Evolutionary conservation across 2,888 invertebrate genomes (phyloP).

Genomic region (Heliothis peltigera): DNA sequence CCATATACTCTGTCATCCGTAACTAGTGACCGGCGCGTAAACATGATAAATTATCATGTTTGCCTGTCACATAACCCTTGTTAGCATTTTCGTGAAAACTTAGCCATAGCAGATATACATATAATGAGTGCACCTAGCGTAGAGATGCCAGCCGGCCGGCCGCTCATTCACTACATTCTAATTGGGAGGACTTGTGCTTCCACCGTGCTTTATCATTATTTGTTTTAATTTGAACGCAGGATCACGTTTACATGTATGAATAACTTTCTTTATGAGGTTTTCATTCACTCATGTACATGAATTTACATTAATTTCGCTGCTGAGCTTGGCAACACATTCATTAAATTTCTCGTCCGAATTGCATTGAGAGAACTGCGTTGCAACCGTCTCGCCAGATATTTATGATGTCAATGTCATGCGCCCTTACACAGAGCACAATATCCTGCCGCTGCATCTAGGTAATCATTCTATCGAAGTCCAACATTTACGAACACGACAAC

Average conservation of each 20-base stretch:
- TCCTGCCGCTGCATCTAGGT: slow-evolving; percentile 26
- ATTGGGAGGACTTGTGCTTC: slow-evolving; percentile 20
- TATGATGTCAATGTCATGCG: slow-evolving; percentile 53
- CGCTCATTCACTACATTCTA: slow-evolving; percentile 41
- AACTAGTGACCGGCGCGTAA: too few species aligned
- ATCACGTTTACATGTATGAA: background rate
- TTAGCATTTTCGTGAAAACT: too few species aligned
- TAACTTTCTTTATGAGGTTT: background rate
- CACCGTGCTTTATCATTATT: slow-evolving; percentile 19
- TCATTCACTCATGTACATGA: slow-evolving; percentile 27
- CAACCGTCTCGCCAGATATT: slow-evolving; percentile 28
- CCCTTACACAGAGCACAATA: slow-evolving; percentile 36
- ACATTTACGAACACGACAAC: slow-evolving; percentile 48
- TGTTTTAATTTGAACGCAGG: slow-evolving; percentile 25
- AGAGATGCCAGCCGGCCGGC: slow-evolving; percentile 11
- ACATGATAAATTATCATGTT: too few species aligned
- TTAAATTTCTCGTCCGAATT: slow-evolving; percentile 12
- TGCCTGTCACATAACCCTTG: too few species aligned
- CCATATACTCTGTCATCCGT: slow-evolving; percentile 27
- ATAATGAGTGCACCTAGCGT: too few species aligned
- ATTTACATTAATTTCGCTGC: slow-evolving; percentile 14
- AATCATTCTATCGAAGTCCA: slow-evolving; percentile 38
- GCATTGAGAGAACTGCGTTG: slow-evolving; percentile 14
- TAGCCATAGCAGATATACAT: too few species aligned
- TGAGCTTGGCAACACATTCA: slow-evolving; percentile 10